Conservation (phyloP, 2,797 vertebrate species). For the Mus spretus region DNA sequence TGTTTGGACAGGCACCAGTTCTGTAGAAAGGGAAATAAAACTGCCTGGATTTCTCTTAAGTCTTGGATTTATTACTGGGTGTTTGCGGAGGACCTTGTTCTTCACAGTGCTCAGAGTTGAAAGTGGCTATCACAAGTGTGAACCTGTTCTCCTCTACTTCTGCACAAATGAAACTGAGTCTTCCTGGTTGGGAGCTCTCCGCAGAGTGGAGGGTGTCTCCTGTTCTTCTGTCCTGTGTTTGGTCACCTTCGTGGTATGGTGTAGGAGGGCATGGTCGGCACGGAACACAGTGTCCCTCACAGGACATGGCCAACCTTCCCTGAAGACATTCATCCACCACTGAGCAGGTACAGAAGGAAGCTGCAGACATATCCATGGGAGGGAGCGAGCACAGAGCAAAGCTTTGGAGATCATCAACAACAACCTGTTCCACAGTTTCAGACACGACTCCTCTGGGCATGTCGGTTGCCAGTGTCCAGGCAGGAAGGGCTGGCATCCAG, state of each 20-base stretch:
- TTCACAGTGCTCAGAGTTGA: neutral
- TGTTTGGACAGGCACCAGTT: neutral
- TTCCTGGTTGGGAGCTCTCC: neutral
- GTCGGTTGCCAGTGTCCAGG: neutral
- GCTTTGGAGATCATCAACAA: fast-evolving
- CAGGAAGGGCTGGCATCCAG: too few species aligned
- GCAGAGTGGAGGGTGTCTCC: neutral
- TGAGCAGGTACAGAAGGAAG: neutral
- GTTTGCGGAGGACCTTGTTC: neutral
- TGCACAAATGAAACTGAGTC: neutral
- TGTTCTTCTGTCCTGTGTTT: neutral
- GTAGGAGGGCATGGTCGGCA: neutral
- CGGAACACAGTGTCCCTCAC: neutral
- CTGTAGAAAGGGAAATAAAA: neutral
- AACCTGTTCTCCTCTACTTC: neutral
- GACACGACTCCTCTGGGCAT: neutral
- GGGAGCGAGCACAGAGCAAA: neutral
- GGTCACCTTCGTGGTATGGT: neutral
- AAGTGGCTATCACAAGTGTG: neutral
- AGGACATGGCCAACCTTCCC: neutral
- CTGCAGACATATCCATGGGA: neutral
- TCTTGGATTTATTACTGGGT: neutral
- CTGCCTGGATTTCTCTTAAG: neutral
- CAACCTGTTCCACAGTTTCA: neutral
- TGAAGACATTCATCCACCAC: neutral